A percentile compares a stretch with the other conserved stretches of the same genome.
phyloP scores from a whole-genome alignment of 2,797 vertebrate species.

The Poeciliopsis paucimaculata region DNA sequence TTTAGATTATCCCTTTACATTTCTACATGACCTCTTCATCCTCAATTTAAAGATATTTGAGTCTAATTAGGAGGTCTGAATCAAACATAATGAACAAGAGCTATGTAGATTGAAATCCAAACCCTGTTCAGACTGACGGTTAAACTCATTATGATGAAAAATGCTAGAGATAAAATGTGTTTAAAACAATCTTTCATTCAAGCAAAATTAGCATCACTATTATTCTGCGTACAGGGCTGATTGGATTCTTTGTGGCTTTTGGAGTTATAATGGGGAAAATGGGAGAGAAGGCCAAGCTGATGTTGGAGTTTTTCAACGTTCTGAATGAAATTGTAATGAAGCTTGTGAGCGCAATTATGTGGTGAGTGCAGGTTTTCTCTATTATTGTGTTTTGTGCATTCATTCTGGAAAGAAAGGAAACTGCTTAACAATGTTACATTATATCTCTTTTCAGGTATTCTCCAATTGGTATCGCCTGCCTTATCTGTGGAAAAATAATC shows the following conservation, averaged over 20 bases:
- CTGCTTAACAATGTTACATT: neutral
- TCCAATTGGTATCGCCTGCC: constrained; percentile 94
- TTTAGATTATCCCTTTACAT: neutral
- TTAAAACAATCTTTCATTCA: neutral
- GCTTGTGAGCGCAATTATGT: constrained; percentile 96
- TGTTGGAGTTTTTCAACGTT: constrained; percentile 99
- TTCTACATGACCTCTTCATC: neutral
- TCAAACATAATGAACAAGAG: neutral
- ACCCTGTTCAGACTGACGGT: neutral
- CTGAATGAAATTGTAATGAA: constrained; percentile 98
- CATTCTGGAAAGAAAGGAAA: neutral
- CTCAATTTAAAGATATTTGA: neutral
- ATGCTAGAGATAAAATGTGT: neutral
- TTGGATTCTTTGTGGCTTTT: constrained; percentile 98
- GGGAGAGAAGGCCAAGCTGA: constrained; percentile 96
- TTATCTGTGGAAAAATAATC: constrained; percentile 99
- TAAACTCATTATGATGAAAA: constrained; percentile 1
- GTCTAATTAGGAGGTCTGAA: neutral
- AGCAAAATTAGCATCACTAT: neutral
- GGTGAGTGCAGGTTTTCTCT: constrained; percentile 82
- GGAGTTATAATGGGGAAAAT: constrained; percentile 98
- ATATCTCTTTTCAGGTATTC: constrained; percentile 88
- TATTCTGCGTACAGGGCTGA: constrained; percentile 85
- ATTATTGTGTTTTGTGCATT: neutral
- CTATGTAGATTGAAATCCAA: neutral